These are phyloP conservation scores for Zelostemma sp. DNA, from an alignment of 1,140 invertebrate species.

Conservation along the genomic window DNA sequence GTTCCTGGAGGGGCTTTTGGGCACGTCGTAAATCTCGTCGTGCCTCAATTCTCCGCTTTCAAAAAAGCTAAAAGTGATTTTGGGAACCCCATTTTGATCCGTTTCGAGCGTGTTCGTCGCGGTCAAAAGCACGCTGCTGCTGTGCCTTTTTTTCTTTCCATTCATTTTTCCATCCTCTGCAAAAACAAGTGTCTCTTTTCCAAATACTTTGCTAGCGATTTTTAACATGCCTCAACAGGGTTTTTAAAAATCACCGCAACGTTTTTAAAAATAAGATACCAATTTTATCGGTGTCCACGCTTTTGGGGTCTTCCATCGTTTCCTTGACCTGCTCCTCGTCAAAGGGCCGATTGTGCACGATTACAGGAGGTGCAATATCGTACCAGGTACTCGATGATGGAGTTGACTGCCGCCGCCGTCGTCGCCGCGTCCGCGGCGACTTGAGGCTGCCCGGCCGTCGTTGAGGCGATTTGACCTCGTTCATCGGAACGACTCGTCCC, in stretches of 20 bases:
- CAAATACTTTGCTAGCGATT: neutral
- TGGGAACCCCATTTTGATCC: conserved; percentile 59
- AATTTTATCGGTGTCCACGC: neutral
- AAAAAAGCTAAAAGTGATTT: conserved; percentile 63
- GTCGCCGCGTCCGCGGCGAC: conserved; percentile 42
- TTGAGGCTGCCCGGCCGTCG: conserved; percentile 50
- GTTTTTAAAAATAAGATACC: too few relatives aligned
- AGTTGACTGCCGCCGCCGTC: conserved; percentile 16
- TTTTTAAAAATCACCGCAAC: too few relatives aligned
- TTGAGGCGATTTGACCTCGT: conserved; percentile 56
- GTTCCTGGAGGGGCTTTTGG: neutral
- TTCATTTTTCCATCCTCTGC: conserved; percentile 1
- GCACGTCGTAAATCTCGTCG: conserved; percentile 15
- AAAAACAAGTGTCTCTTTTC: conserved; percentile 1
- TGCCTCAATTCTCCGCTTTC: conserved; percentile 38
- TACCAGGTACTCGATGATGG: conserved; percentile 53
- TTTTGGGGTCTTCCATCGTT: neutral
- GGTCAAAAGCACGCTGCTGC: conserved; percentile 58
- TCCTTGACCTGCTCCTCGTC: conserved; percentile 15
- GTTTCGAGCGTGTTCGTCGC: conserved; percentile 55
- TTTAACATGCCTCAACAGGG: too few relatives aligned
- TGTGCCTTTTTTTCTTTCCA: conserved; percentile 44
- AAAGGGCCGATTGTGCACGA: conserved; percentile 55
- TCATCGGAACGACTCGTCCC: conserved; percentile 52
- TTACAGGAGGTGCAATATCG: conserved; percentile 55